A percentile compares a stretch with the other conserved stretches of the same genome.
These are phyloP conservation scores for Arizona elegans DNA, from an alignment of 2,113 vertebrate species.

Conservation along the genomic window DNA sequence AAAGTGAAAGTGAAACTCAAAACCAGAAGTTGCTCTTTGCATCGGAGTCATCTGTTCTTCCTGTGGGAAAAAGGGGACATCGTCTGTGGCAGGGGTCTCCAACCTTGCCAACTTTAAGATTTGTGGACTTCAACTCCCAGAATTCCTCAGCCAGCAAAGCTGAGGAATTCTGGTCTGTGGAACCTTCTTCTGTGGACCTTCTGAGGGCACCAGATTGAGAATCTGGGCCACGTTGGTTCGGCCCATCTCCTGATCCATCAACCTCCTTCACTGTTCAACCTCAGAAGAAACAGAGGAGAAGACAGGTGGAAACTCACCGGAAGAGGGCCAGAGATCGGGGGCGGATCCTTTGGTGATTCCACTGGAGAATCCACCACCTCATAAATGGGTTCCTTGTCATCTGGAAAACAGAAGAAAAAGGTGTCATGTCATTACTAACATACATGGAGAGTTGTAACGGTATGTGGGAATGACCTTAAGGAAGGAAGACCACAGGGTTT, in stretches of 20 bases:
- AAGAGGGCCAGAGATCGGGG: background rate
- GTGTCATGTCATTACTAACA: no score
- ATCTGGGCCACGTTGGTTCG: rapidly evolving
- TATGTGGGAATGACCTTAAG: background rate
- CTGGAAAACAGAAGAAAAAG: background rate
- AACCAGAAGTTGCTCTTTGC: background rate
- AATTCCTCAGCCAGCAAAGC: no score
- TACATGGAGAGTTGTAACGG: background rate
- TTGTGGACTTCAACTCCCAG: no score
- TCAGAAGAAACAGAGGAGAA: background rate
- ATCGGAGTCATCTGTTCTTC: background rate
- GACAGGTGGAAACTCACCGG: background rate
- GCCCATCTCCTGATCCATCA: background rate
- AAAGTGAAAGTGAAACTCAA: background rate
- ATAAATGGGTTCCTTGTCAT: constrained; percentile 15
- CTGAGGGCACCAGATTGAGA: background rate
- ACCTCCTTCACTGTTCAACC: background rate
- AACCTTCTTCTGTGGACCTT: background rate
- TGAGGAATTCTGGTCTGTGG: background rate
- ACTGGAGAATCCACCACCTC: background rate
- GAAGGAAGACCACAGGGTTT: no score
- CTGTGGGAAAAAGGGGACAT: background rate
- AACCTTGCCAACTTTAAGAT: no score
- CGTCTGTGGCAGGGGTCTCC: background rate
- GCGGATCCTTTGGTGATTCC: background rate